phyloP scores from a whole-genome alignment of 64 coral and sea anemone genomes.

The Montipora foliosa region DNA sequence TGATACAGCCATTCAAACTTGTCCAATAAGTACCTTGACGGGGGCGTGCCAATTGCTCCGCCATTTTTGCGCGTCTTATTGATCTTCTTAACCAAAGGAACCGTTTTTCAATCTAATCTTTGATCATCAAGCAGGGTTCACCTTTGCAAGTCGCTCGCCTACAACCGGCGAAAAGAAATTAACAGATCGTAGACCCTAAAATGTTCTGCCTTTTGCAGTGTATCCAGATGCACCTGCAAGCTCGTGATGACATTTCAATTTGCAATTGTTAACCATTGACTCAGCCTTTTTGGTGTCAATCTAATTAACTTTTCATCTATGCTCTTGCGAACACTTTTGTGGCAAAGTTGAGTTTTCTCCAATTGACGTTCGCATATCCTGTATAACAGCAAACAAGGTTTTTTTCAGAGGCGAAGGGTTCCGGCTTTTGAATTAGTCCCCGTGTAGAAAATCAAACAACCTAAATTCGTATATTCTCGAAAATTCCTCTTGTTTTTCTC shows the following conservation, averaged over 20 bases:
- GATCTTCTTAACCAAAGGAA: not conserved
- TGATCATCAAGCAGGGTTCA: conserved; percentile 1
- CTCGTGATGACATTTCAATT: conserved; percentile 86
- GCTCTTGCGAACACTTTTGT: conserved; percentile 87
- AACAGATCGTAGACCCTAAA: conserved; percentile 12
- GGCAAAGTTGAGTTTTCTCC: conserved; percentile 74
- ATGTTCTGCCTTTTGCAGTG: conserved; percentile 80
- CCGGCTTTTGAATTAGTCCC: conserved; percentile 79
- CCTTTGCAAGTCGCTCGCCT: not conserved
- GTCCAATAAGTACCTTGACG: conserved; percentile 42
- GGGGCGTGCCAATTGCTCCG: conserved; percentile 5
- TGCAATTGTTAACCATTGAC: conserved; percentile 92
- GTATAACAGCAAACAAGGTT: conserved; percentile 83
- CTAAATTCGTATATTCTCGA: conserved; percentile 59
- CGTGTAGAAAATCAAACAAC: conserved; percentile 75
- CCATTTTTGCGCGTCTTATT: conserved; percentile 1
- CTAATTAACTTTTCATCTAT: conserved; percentile 92
- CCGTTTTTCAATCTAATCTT: conserved; percentile 1
- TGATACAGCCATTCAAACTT: conserved; percentile 79
- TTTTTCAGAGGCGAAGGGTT: conserved; percentile 45
- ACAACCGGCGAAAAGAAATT: conserved; percentile 31
- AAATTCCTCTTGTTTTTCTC: conserved; percentile 9
- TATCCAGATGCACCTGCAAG: conserved; percentile 78
- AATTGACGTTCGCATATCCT: conserved; percentile 76
- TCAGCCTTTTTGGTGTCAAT: conserved; percentile 90